phyloP scores from a whole-genome alignment of 92 coral and sea anemone species.

The Porites rus region DNA sequence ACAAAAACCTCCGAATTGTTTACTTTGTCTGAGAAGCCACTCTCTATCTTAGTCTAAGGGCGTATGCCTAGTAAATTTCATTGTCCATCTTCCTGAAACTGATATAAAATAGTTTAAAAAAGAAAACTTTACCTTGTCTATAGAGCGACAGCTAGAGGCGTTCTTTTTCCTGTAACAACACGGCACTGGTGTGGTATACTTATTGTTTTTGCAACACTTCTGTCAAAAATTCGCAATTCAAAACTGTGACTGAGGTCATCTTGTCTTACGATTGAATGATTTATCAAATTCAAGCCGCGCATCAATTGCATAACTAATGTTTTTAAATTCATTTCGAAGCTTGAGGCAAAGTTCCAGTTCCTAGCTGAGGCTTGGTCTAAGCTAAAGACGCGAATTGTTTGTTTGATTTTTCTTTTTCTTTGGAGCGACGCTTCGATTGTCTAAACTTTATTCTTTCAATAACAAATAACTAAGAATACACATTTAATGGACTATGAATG shows the following conservation, averaged over 20 bases:
- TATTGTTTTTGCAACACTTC: not conserved
- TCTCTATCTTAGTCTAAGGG: not conserved
- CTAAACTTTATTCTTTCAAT: not conserved
- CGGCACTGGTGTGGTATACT: not conserved
- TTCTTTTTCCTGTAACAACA: not conserved
- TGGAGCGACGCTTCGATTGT: not conserved
- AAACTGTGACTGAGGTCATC: constrained; percentile 39
- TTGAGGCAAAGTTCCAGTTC: not conserved
- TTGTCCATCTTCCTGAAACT: not conserved
- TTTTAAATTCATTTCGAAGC: not conserved
- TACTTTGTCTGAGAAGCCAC: not conserved
- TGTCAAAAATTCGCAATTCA: constrained; percentile 4
- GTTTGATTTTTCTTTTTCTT: not conserved
- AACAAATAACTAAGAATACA: constrained; percentile 5
- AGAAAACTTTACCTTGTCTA: constrained; percentile 15
- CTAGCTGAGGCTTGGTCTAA: too few relatives aligned
- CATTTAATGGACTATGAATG: constrained; percentile 3
- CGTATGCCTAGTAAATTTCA: not conserved
- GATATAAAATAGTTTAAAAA: not conserved
- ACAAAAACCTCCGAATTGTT: not conserved
- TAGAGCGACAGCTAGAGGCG: not conserved
- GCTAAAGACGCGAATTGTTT: not conserved
- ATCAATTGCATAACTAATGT: constrained; percentile 13
- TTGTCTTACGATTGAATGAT: constrained; percentile 16
- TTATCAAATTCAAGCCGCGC: not conserved